These are phyloP conservation scores for Cnemophilus loriae DNA, from an alignment of 2,113 vertebrate genomes.

Conservation along the genomic window DNA sequence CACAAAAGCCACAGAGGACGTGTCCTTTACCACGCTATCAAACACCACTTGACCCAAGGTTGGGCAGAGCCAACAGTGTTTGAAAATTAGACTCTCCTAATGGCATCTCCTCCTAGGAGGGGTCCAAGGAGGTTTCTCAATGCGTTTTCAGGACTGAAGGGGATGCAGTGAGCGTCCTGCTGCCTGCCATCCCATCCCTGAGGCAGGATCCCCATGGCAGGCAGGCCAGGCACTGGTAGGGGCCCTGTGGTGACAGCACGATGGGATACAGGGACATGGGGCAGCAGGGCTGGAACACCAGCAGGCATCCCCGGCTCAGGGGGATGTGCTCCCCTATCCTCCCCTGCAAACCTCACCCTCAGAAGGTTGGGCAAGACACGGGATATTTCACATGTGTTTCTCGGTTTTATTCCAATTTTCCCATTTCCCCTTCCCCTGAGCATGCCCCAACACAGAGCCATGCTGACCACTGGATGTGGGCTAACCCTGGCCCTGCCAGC, in stretches of 20 bases:
- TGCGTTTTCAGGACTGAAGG: background rate
- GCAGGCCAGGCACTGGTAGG: background rate
- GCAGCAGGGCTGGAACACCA: background rate
- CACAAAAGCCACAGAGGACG: accelerated
- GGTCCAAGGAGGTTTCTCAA: background rate
- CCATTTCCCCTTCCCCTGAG: accelerated
- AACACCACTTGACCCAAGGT: background rate
- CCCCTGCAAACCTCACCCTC: background rate
- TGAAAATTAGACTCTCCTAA: background rate
- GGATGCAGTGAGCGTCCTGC: accelerated
- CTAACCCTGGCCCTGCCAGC: background rate
- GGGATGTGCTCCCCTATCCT: accelerated
- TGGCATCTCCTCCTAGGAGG: background rate
- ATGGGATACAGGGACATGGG: background rate
- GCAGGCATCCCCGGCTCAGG: background rate
- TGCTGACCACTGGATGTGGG: accelerated
- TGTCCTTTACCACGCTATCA: background rate
- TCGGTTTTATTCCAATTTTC: background rate
- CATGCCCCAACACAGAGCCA: accelerated
- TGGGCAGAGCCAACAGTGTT: background rate
- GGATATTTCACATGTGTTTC: accelerated
- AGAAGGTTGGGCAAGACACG: accelerated
- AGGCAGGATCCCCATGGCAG: background rate
- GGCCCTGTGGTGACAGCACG: accelerated
- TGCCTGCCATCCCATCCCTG: background rate